Evolutionary conservation across 2,888 invertebrate species (phyloP).

Genomic region (Silvanus unidentatus): DNA sequence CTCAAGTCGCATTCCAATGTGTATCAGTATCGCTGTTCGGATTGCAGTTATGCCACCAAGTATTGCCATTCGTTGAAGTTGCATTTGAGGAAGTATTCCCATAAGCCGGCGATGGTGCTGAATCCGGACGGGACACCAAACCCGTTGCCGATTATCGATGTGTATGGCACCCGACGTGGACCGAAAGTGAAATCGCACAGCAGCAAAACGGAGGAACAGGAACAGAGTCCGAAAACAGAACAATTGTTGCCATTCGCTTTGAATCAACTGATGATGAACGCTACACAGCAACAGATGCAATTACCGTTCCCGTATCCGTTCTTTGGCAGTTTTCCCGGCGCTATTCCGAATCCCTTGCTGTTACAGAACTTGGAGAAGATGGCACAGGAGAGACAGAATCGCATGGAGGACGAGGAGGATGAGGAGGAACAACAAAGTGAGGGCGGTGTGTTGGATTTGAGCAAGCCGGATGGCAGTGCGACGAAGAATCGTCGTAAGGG

Average conservation of each 20-base stretch:
- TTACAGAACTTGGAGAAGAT: constrained; percentile 26
- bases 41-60: constrained; percentile 95
- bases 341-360: constrained; percentile 29
- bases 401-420: constrained; percentile 9
- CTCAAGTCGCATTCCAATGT: constrained; percentile 91
- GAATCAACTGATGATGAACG: constrained; percentile 19
- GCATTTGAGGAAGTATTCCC: constrained; percentile 87
- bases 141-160: constrained; percentile 81
- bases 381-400: constrained; percentile 12
- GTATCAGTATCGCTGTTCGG: constrained; percentile 87
- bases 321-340: constrained; percentile 27
- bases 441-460: constrained; percentile 54
- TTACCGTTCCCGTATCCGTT: constrained; percentile 26
- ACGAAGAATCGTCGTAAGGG: constrained; percentile 69
- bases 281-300: constrained; percentile 17
- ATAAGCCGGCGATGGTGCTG: constrained; percentile 84
- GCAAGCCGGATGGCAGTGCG: constrained; percentile 40
- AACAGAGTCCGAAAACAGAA: constrained; percentile 3
- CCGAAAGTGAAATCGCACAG: constrained; percentile 54
- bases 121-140: constrained; percentile 86
- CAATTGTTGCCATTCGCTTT: constrained; percentile 19
- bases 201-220: constrained; percentile 4
- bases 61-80: constrained; percentile 96
- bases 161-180: constrained; percentile 84
- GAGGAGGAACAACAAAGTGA: constrained; percentile 21